Percentiles rank a stretch among this genome's conserved stretches.
phyloP scores from a whole-genome alignment of 2,113 vertebrate genomes.

The Malurus melanocephalus region DNA sequence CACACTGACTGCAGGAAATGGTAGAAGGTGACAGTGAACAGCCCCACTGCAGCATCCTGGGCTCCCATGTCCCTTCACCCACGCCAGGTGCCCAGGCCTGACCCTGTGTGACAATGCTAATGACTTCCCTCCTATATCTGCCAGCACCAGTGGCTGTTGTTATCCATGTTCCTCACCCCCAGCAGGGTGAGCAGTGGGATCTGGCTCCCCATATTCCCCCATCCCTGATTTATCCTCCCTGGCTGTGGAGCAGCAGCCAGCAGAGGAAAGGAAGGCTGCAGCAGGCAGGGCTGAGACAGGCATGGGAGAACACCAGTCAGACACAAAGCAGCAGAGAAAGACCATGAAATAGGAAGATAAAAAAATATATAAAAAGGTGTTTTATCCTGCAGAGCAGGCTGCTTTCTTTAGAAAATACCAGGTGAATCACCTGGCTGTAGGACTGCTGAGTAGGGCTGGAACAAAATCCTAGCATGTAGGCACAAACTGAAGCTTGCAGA shows the following conservation, averaged over 20 bases:
- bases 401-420: neutral
- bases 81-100: neutral
- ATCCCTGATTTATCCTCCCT: neutral
- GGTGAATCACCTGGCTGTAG: rapidly evolving
- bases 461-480: neutral
- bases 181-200: neutral
- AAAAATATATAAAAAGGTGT: neutral
- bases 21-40: neutral
- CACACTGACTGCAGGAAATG: neutral
- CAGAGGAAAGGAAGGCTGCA: neutral
- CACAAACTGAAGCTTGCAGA: rapidly evolving
- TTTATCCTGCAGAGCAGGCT: neutral
- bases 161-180: rapidly evolving
- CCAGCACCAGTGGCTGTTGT: neutral
- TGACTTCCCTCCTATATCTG: neutral
- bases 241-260: neutral
- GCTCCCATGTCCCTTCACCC: neutral
- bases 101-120: neutral
- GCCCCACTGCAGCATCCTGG: neutral
- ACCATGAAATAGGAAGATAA: neutral
- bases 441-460: neutral
- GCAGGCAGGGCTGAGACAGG: neutral
- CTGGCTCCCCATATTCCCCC: neutral
- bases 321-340: neutral
- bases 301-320: rapidly evolving